These are phyloP conservation scores for Strigops habroptila DNA, from an alignment of 2,113 vertebrate species.

Conservation along the genomic window DNA sequence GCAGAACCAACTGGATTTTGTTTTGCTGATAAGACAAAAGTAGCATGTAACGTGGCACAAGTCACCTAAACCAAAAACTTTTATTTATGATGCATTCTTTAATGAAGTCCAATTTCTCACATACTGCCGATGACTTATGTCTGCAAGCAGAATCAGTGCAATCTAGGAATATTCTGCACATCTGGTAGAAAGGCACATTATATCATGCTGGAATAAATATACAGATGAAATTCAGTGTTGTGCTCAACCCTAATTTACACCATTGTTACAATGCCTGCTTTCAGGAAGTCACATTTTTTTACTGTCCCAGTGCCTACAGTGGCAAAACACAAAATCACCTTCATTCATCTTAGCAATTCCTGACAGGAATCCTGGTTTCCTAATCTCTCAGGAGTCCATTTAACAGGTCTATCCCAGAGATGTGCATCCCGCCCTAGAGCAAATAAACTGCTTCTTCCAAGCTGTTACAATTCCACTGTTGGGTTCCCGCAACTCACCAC, in stretches of 20 bases:
- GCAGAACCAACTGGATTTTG: not conserved
- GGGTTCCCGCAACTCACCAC: not conserved
- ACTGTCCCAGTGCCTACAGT: not conserved
- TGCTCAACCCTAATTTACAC: not conserved
- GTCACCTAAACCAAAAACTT: not conserved
- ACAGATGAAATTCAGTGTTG: not conserved
- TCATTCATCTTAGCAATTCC: not conserved
- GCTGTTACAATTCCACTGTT: not conserved
- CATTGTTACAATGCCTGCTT: not conserved
- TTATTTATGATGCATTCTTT: not conserved
- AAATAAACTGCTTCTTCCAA: not conserved
- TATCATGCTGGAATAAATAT: not conserved
- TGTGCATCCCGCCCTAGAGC: not conserved
- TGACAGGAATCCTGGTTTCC: not conserved
- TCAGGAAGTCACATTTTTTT: not conserved
- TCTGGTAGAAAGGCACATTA: not conserved
- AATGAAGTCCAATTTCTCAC: not conserved
- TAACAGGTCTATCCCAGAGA: not conserved
- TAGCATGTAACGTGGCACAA: not conserved
- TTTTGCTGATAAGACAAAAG: not conserved
- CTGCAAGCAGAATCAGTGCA: not conserved
- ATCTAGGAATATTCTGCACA: not conserved
- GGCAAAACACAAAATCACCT: not conserved
- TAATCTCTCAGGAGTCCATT: not conserved
- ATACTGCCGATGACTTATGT: accelerated